Percentiles rank a stretch among this genome's conserved stretches.
Conservation (phyloP, 2,888 invertebrate species). For the Stenurella melanura region DNA sequence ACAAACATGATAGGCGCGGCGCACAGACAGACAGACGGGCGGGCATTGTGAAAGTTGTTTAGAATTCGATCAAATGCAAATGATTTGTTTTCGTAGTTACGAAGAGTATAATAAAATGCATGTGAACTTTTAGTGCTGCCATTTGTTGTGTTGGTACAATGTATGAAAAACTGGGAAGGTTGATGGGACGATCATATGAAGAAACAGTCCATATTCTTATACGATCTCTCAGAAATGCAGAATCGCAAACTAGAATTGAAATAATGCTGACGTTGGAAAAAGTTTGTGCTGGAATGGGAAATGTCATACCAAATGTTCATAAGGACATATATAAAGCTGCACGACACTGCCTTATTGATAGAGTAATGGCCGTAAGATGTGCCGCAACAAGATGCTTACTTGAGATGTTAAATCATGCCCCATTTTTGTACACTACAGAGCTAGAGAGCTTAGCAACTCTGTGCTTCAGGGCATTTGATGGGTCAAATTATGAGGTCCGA, state of each 20-base stretch:
- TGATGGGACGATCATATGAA: conserved; percentile 99
- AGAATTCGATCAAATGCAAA: too few relatives aligned
- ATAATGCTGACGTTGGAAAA: conserved; percentile 98
- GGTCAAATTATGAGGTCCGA: conserved; percentile 93
- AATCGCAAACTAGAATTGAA: conserved; percentile 96
- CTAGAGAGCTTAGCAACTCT: conserved; percentile 93
- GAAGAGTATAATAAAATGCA: too few relatives aligned
- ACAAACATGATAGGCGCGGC: too few relatives aligned
- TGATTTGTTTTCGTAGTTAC: too few relatives aligned
- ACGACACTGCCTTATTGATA: conserved; percentile 90
- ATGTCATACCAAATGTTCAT: conserved; percentile 88
- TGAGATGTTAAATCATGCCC: conserved; percentile 91
- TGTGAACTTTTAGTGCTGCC: conserved; percentile 84
- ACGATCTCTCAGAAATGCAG: conserved; percentile 92
- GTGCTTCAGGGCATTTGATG: conserved; percentile 93
- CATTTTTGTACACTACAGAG: conserved; percentile 90
- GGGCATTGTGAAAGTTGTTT: too few relatives aligned
- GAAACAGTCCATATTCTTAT: conserved; percentile 96
- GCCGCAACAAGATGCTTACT: conserved; percentile 94
- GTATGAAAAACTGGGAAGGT: conserved; percentile 98
- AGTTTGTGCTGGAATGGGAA: conserved; percentile 95
- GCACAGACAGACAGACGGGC: too few relatives aligned
- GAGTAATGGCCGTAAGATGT: conserved; percentile 93
- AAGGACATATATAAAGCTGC: conserved; percentile 95
- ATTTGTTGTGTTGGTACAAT: conserved; percentile 96